Conservation (phyloP, 2,113 vertebrate genomes). For the Cochlearius cochlearius region DNA sequence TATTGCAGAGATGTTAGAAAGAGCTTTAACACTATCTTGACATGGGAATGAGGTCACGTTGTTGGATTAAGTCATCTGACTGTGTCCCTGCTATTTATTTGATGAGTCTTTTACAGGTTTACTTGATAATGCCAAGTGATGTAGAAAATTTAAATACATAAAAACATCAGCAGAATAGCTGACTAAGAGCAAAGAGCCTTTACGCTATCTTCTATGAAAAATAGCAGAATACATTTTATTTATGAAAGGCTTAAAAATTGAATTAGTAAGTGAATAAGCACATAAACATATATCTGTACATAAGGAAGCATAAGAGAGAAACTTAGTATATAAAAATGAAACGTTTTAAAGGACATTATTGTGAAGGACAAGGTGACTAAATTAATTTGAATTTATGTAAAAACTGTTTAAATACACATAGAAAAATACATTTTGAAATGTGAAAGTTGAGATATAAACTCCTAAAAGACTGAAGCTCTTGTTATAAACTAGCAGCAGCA, state of each 20-base stretch:
- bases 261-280: slow-evolving; percentile 66
- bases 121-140: slow-evolving; percentile 41
- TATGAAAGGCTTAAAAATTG: slow-evolving; percentile 59
- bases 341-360: not conserved
- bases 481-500: not conserved
- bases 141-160: slow-evolving; percentile 53
- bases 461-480: not conserved
- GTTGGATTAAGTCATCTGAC: not conserved
- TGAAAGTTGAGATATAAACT: not conserved
- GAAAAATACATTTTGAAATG: not conserved
- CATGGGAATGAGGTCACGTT: not conserved
- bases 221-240: slow-evolving; percentile 54
- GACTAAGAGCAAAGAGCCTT: slow-evolving; percentile 55
- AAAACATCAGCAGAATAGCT: slow-evolving; percentile 43
- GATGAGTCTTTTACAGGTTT: slow-evolving; percentile 31
- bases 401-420: not conserved
- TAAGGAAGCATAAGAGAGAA: slow-evolving; percentile 28
- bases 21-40: not conserved
- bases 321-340: not conserved
- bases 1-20: not conserved
- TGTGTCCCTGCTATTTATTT: not conserved
- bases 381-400: not conserved
- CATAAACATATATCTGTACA: slow-evolving; percentile 46
- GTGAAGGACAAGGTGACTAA: not conserved
- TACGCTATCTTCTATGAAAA: slow-evolving; percentile 53